A percentile compares a stretch with the other conserved stretches of the same genome.
These are phyloP conservation scores for Speoplatyrhinus poulsoni DNA, from an alignment of 2,113 vertebrate genomes.

Conservation along the genomic window DNA sequence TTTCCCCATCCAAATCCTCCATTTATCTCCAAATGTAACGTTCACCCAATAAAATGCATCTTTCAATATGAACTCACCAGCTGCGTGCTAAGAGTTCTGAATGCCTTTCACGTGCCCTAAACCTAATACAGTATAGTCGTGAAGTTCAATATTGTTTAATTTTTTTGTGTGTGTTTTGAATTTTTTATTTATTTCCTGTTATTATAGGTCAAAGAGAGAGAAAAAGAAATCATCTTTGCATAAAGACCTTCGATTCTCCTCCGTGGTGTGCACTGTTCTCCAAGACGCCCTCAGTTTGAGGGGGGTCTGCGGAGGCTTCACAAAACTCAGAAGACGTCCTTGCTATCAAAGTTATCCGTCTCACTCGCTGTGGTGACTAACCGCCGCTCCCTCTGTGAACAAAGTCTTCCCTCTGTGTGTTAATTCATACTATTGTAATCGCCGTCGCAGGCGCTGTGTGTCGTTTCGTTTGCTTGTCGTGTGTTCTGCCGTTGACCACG, in stretches of 20 bases:
- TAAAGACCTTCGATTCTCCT: conserved; percentile 78
- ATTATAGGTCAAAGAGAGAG: conserved; percentile 73
- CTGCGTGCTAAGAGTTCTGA: conserved; percentile 65
- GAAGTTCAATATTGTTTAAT: conserved; percentile 33
- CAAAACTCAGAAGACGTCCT: conserved; percentile 56
- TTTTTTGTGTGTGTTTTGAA: conserved; percentile 24
- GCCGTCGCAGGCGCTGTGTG: conserved; percentile 6
- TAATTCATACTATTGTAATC: conserved; percentile 53
- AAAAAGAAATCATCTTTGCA: conserved; percentile 76
- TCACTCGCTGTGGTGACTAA: conserved; percentile 36
- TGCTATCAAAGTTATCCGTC: conserved; percentile 67
- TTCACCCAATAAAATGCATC: conserved; percentile 47
- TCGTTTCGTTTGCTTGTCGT: conserved; percentile 28
- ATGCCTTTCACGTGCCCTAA: conserved; percentile 35
- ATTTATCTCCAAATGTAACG: conserved; percentile 21
- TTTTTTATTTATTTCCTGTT: conserved; percentile 51
- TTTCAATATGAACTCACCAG: conserved; percentile 75
- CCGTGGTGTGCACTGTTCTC: conserved; percentile 75
- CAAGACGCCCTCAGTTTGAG: conserved; percentile 37
- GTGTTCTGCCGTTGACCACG: conserved; percentile 62
- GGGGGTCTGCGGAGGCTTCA: conserved; percentile 59
- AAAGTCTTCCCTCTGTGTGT: conserved; percentile 69
- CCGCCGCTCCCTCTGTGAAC: conserved; percentile 62
- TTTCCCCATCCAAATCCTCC: conserved; percentile 27
- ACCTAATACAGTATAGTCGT: conserved; percentile 64